Percentiles rank a stretch among this genome's conserved stretches.
These are phyloP conservation scores for Fistularia tabacaria DNA, from an alignment of 2,797 vertebrate genomes.

Conservation along the genomic window DNA sequence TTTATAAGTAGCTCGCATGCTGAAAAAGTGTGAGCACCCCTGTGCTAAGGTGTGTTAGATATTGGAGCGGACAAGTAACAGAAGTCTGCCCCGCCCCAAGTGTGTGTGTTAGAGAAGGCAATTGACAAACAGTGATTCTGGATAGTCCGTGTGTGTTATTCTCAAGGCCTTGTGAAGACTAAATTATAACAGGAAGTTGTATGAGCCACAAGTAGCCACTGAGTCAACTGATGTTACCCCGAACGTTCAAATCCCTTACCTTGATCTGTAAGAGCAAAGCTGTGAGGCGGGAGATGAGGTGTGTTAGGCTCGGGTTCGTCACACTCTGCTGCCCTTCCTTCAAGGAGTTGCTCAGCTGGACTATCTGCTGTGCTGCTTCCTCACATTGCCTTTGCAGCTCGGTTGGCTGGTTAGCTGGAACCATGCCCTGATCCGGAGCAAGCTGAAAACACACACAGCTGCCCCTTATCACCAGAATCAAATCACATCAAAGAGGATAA, in stretches of 20 bases:
- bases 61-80: too few species aligned
- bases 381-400: conserved; percentile 89
- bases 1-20: too few species aligned
- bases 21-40: too few species aligned
- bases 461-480: too few species aligned
- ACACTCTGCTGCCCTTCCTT: conserved; percentile 83
- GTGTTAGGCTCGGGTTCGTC: conserved; percentile 83
- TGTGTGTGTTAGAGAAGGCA: too few species aligned
- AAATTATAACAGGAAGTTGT: neutral
- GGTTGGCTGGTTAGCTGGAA: conserved; percentile 89
- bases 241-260: conserved; percentile 59
- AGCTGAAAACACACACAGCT: conserved; percentile 70
- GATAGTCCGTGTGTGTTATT: too few species aligned
- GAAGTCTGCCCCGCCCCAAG: too few species aligned
- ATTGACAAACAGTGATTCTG: too few species aligned
- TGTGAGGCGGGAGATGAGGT: conserved; percentile 91
- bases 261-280: conserved; percentile 96
- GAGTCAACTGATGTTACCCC: neutral
- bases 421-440: conserved; percentile 94
- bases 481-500: too few species aligned
- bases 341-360: conserved; percentile 79
- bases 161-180: too few species aligned
- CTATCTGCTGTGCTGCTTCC: conserved; percentile 91
- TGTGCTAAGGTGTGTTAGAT: too few species aligned
- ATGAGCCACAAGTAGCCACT: neutral